Evolutionary conservation across 2,888 invertebrate species (phyloP).

Genomic region (Encarsia formosa): DNA sequence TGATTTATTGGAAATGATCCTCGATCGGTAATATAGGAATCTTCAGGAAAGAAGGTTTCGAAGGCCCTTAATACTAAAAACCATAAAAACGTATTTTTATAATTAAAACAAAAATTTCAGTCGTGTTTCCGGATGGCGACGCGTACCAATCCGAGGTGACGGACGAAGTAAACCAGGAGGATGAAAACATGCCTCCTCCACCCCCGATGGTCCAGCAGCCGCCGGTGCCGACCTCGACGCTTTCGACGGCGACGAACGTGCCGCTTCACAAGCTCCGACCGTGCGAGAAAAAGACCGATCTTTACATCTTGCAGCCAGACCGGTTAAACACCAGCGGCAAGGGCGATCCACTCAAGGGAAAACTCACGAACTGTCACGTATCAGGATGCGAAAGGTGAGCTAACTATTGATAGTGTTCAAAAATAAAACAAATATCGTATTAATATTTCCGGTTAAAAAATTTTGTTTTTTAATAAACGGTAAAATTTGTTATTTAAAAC

Average conservation of each 20-base stretch:
- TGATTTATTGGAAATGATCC: too few relatives aligned
- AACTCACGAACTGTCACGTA: constrained; percentile 81
- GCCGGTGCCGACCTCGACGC: constrained; percentile 41
- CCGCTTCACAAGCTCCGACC: constrained; percentile 56
- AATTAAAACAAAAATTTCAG: too few relatives aligned
- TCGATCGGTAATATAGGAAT: too few relatives aligned
- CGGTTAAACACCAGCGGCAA: constrained; percentile 72
- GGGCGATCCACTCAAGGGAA: constrained; percentile 82
- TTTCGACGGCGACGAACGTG: constrained; percentile 60
- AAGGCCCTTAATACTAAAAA: too few relatives aligned
- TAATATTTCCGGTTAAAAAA: too few relatives aligned
- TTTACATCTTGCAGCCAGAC: constrained; percentile 80
- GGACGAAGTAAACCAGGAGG: constrained; percentile 32
- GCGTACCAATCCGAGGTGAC: constrained; percentile 48
- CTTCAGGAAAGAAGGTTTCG: too few relatives aligned
- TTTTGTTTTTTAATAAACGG: too few relatives aligned
- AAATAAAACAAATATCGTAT: too few relatives aligned
- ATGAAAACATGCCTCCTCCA: constrained; percentile 42
- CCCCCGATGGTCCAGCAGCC: constrained; percentile 42
- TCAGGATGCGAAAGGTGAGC: constrained; percentile 79
- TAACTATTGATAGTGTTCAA: too few relatives aligned
- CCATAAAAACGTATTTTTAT: too few relatives aligned
- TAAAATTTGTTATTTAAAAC: too few relatives aligned
- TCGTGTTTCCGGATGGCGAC: constrained; percentile 40
- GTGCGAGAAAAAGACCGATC: constrained; percentile 83